Evolutionary conservation across 2,888 invertebrate species (phyloP), one percentile per base, ranked within the genome.

Genomic region (Drosophila anomelani): DNA sequence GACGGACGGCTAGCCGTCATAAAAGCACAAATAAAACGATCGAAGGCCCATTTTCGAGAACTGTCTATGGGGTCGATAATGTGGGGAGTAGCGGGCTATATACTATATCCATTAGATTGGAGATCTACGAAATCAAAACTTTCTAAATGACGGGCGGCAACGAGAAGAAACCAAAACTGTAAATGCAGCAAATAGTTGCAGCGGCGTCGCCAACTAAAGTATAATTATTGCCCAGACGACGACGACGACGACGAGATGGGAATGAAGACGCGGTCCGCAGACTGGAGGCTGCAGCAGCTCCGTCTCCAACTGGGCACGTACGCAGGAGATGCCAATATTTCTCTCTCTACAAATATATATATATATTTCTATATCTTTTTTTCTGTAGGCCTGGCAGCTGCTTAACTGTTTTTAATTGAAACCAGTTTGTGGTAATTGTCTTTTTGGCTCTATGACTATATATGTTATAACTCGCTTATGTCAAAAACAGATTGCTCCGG

Each of bases 391-490:
- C 44, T 26, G 60, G 53, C 67, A 34, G 29, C 75, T 77, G 81
- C 80, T 89, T 85, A 89, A 85, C 84, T 85, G 84, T 85, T 78
- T 85, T 87, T 84, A 85, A 85, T 85, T 85, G 85, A 82, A 85
- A 85, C 84, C 84, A 81, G 84, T 85, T 88, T 85, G 53, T 66
- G 54, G 88, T 89, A 87, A 89, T 85, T 87, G 87, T 77, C 84
- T 84, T 77, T 74, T 57, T 75, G 68, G 46, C 53, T 53, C 75
- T 44, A 51, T 81, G 84, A 72, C 66, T 82, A 82, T 81, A 81
- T 77, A 88, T 61, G 75, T 41, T 59, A 77, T 73, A 73, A 79
- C 77, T 81, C 56, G 85, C 87, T 81, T 84, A 84, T 88, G 89
- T 88, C 87, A 86, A 88, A 86, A 88, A 70, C 88, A 77, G 71